Conservation (phyloP, 1,140 invertebrate genomes). For the Drosophila sulfurigaster region DNA sequence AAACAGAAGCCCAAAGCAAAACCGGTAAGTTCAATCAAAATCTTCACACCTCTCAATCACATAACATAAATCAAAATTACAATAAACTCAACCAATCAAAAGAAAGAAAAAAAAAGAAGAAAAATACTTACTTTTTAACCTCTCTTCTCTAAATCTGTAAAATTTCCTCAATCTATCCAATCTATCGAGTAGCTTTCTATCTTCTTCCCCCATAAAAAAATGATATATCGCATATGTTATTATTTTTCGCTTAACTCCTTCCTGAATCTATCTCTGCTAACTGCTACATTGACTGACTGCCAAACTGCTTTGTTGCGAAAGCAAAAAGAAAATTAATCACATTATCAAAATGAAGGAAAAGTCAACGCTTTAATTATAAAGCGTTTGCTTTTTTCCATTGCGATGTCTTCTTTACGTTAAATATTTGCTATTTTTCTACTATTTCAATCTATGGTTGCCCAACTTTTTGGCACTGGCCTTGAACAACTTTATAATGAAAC, state of each 20-base stretch:
- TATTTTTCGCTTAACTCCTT: constrained; percentile 36
- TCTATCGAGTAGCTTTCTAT: constrained; percentile 15
- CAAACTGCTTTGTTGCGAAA: constrained; percentile 79
- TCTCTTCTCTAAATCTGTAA: background rate
- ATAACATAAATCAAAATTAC: constrained; percentile 8
- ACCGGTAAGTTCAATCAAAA: constrained; percentile 75
- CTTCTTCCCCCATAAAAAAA: constrained; percentile 14
- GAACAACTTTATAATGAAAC: constrained; percentile 35
- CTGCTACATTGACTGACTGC: constrained; percentile 77
- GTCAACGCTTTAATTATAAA: constrained; percentile 18
- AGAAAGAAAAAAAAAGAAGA: background rate
- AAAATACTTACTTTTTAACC: constrained; percentile 8
- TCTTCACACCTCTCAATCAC: constrained; percentile 6
- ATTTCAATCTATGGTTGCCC: constrained; percentile 43
- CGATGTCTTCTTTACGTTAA: constrained; percentile 4
- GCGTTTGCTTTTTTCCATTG: constrained; percentile 21
- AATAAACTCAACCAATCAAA: constrained; percentile 5
- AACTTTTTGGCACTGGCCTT: constrained; percentile 44
- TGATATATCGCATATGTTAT: constrained; percentile 38
- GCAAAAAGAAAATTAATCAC: constrained; percentile 31
- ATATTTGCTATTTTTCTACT: constrained; percentile 22
- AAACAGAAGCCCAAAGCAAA: constrained; percentile 84
- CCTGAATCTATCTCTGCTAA: constrained; percentile 29
- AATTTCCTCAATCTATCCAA: constrained; percentile 20
- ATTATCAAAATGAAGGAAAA: constrained; percentile 27